Base-by-base conservation (phyloP, 2,797 vertebrate genomes). In the Girardinus metallicus region DNA sequence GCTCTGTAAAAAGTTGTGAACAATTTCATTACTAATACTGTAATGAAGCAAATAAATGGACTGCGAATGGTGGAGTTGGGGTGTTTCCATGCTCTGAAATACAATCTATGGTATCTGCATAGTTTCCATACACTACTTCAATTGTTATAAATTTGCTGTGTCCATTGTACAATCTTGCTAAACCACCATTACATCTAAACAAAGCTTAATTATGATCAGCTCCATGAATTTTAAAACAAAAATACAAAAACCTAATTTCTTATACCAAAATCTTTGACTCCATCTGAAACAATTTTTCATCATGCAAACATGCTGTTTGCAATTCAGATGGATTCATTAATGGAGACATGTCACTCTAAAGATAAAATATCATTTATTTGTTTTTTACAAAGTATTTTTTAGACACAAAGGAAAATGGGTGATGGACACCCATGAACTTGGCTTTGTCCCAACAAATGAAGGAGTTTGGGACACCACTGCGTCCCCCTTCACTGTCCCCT, bases 391-490 rank as follows among this genome's bases (percentile, higher is more conserved):
- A 71, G 44, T 57, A 29, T 49, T 85, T 72, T 76, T 90, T 79
- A 80, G 83, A 87, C 86, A 90, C 89, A 91, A 90, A 89, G 85
- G 79, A 73, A 83, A 89, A 81, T 1, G 55, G 72, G n/a, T 70
- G 75, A 79, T 80, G 85, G 89, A 91, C 84, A 85, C 88, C 83
- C 51, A 86, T 74, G 73, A 83, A 84, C 80, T 84, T 94, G 94
- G 93, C 93, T 86, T 73, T 8, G 21, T 87, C 87, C 93, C 92
- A 93, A 88, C 84, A 86, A 87, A 87, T 94, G 88, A 95, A 92
- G 89, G 93, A 94, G 93, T 94, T 92, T 92, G 92, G 93, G 92
- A 93, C 92, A 86, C 76, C 71, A 81, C 81, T 62, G 16, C 44
- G 0, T 8, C 68, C 34, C 21, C 71, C 29, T 5, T 75, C 26